Percentiles rank a stretch among this genome's conserved stretches.
Evolutionary conservation across 2,888 invertebrate species (phyloP).

Genomic region (Candidula unifasciata): DNA sequence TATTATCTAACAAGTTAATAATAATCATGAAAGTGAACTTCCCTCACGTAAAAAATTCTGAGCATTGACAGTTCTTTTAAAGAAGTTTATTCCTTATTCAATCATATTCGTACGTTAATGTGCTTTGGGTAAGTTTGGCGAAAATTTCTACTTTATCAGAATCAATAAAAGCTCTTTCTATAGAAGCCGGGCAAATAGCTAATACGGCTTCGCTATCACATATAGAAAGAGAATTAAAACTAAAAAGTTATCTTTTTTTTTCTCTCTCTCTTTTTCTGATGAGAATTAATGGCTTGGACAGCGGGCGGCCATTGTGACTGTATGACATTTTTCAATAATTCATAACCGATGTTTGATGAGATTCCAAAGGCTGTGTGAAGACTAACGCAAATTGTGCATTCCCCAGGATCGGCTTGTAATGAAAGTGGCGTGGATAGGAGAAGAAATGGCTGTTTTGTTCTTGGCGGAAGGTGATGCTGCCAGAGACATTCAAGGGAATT

Average conservation of each 20-base stretch:
- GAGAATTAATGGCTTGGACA: slow-evolving; percentile 11
- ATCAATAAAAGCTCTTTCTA: background rate
- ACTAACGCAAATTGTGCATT: slow-evolving; percentile 13
- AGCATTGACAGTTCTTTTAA: background rate
- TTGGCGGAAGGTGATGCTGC: slow-evolving; percentile 11
- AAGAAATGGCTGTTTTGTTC: slow-evolving; percentile 31
- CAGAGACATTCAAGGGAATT: background rate
- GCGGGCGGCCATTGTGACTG: background rate
- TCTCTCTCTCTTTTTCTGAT: too few relatives aligned
- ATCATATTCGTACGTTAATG: background rate
- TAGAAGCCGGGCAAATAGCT: background rate
- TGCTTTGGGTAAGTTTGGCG: background rate
- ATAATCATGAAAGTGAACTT: slow-evolving; percentile 15
- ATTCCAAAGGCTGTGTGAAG: slow-evolving; percentile 7
- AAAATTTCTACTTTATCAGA: background rate
- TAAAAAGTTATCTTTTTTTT: background rate
- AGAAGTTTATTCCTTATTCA: background rate
- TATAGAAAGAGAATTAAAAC: background rate
- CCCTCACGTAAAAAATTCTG: background rate
- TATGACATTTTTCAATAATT: slow-evolving; percentile 41
- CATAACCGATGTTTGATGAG: slow-evolving; percentile 25
- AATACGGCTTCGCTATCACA: slow-evolving; percentile 5
- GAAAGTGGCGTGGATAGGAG: background rate
- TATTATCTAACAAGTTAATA: background rate
- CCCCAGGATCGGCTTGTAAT: background rate